A percentile compares a stretch with the other conserved stretches of the same genome.
Conservation (phyloP, 2,113 vertebrate genomes). For the Cromileptes altivelis region DNA sequence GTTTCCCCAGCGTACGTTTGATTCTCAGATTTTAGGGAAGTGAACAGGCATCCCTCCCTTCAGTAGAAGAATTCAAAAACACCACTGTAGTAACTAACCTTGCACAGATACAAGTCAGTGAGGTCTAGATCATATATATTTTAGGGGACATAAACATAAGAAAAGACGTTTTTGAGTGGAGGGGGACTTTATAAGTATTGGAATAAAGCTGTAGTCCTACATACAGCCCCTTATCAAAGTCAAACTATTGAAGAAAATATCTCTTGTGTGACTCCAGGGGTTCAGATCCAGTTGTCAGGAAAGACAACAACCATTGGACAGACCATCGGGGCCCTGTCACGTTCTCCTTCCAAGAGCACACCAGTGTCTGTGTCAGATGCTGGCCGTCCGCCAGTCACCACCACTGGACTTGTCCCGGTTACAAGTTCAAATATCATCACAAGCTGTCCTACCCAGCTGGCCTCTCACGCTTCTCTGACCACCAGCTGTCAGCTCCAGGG, state of each 20-base stretch:
- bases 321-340: conserved; percentile 54
- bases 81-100: no score
- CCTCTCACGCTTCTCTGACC: conserved; percentile 28
- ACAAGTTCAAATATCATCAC: conserved; percentile 50
- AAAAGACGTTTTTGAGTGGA: no score
- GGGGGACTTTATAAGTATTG: neutral
- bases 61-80: no score
- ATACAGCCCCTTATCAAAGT: neutral
- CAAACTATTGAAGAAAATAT: neutral
- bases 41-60: no score
- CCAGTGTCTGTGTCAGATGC: conserved; percentile 49
- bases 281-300: conserved; percentile 70
- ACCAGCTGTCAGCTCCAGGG: conserved; percentile 41
- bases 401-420: conserved; percentile 32
- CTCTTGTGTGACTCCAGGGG: conserved; percentile 52
- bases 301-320: conserved; percentile 64
- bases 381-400: conserved; percentile 68
- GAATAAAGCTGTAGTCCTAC: neutral
- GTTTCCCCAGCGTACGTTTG: no score
- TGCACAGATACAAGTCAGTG: no score
- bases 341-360: conserved; percentile 65
- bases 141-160: no score
- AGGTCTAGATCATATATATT: no score
- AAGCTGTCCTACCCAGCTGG: conserved; percentile 45
- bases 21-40: no score